A percentile compares a stretch with the other conserved stretches of the same genome.
These are phyloP conservation scores for Mormyrus proboscirostris DNA, from an alignment of 2,797 vertebrate species.

Conservation along the genomic window DNA sequence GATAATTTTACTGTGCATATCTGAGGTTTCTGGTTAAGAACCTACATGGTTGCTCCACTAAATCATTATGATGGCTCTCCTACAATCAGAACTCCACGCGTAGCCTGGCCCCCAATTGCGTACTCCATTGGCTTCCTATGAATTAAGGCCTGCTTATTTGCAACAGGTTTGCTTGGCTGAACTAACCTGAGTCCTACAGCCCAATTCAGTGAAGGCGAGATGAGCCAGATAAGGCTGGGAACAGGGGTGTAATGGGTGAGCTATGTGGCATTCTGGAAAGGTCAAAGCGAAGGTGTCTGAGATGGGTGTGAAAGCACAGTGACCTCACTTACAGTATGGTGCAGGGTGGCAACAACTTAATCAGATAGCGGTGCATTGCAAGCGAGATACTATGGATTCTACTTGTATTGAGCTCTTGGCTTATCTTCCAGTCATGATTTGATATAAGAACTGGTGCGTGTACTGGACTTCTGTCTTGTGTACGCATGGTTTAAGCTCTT, in stretches of 20 bases:
- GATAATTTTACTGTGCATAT: neutral
- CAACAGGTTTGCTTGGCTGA: neutral
- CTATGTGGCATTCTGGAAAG: neutral
- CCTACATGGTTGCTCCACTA: neutral
- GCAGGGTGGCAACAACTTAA: neutral
- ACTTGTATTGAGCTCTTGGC: neutral
- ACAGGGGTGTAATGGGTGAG: neutral
- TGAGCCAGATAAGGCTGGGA: neutral
- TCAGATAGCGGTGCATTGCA: neutral
- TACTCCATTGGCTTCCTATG: neutral
- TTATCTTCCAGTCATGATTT: neutral
- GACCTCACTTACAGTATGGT: neutral
- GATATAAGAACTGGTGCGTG: neutral
- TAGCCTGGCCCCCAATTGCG: neutral
- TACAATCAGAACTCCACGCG: neutral
- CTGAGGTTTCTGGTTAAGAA: neutral
- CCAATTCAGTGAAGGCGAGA: neutral
- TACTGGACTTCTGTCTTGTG: conserved; percentile 1
- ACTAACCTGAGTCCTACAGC: neutral
- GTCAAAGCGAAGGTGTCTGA: neutral
- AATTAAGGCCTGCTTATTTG: neutral
- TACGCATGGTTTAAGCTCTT: neutral
- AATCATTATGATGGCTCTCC: neutral
- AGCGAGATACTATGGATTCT: neutral
- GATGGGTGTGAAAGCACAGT: neutral